Evolutionary conservation across 2,888 invertebrate species (phyloP), one percentile per base, ranked within the genome.

Genomic region (Lochmaea crataegi): DNA sequence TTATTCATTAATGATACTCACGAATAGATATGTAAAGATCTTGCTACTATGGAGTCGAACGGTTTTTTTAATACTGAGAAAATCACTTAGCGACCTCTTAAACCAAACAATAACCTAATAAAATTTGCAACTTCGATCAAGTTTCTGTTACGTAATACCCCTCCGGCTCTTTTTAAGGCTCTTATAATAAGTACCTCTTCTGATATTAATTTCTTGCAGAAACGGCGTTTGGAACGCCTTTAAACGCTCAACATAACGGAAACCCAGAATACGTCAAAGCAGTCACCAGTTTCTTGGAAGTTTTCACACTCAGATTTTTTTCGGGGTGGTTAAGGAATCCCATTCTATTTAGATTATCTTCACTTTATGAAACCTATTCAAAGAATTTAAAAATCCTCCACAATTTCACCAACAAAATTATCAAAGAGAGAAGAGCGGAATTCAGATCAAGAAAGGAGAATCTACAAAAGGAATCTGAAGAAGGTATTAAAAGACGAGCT

Each of bases 221-320:
- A 81, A 90, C 90, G 22, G 90, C 91, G 1, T 91, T 91, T 89
- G 91, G 91, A 7, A 85, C 85, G 14, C 82, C 85, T 66, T 84
- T 91, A n/a, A 82, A 85, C 61, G 86, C 86, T 1, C 86, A 87
- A 76, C 80, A 83, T 48, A 83, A 86, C 45, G 77, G 78, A 56
- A 86, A 88, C 61, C 86, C 86, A 2, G 86, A 87, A 57, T 90
- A 89, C 80, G 87, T 89, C 2, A 80, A 83, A 66, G 87, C 88
- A 16, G 86, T 89, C 1, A 76, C 72, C 9, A 74, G 71, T 9
- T 82, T 78, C 65, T 69, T 82, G 53, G 80, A 82, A 75, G 81
- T 82, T 26, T 81, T 82, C 65, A 80, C 78, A 0, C 71, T 79
- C 16, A 63, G 83, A 65, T 81, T 82, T 63, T 82, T 80, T 71